Evolutionary conservation across 2,113 vertebrate genomes (phyloP).

Genomic region (Anser cygnoides): DNA sequence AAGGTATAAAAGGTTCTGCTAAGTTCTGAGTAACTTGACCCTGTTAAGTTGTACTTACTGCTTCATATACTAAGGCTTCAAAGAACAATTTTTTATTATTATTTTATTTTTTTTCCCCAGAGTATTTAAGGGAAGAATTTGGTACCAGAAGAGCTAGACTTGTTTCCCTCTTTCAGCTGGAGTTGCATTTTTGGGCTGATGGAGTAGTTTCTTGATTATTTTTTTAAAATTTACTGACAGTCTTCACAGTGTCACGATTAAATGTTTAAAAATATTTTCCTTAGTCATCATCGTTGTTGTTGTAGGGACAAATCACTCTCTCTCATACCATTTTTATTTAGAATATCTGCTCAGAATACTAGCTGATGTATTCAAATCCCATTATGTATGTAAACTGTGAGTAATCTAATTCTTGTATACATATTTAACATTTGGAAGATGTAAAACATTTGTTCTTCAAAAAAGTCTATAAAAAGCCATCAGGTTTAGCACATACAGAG

Average conservation of each 20-base stretch:
- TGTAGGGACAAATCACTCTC: not conserved
- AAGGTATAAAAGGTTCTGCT: not conserved
- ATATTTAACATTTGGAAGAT: not conserved
- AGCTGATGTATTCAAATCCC: not conserved
- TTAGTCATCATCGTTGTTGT: slow-evolving; percentile 3
- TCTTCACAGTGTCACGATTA: not conserved
- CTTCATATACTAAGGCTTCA: not conserved
- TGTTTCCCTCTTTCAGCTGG: not conserved
- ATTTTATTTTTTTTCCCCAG: not conserved
- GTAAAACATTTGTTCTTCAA: not conserved
- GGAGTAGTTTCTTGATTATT: not conserved
- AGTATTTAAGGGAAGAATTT: not conserved
- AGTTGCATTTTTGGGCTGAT: not conserved
- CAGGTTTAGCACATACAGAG: not conserved
- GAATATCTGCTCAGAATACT: not conserved
- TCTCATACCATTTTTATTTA: not conserved
- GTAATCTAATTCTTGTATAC: not conserved
- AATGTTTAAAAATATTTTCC: slow-evolving; percentile 31
- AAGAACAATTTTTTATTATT: not conserved
- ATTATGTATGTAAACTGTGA: not conserved
- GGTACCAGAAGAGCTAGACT: not conserved
- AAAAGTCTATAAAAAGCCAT: not conserved
- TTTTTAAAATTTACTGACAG: not conserved
- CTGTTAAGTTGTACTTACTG: not conserved
- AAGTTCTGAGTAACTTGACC: not conserved